These are phyloP conservation scores for Aporophyla nigra DNA, from an alignment of 2,888 invertebrate genomes.

Conservation along the genomic window DNA sequence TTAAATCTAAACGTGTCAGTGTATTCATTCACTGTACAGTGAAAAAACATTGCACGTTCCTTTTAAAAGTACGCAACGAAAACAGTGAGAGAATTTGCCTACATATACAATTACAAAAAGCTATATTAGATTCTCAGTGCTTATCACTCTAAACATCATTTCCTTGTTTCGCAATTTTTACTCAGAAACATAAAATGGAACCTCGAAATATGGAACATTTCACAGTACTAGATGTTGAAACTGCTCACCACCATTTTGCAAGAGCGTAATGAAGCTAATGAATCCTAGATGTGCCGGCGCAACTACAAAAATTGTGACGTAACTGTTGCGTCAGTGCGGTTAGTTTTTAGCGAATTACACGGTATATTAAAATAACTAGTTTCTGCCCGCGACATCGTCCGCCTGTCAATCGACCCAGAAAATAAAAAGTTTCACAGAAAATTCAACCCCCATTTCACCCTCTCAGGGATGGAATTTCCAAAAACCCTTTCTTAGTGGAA, in stretches of 20 bases:
- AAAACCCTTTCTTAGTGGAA: too few species aligned
- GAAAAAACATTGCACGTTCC: slow-evolving; percentile 24
- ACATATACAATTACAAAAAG: slow-evolving; percentile 57
- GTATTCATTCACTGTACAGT: background rate
- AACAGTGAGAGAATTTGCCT: slow-evolving; percentile 29
- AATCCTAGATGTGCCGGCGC: slow-evolving; percentile 72
- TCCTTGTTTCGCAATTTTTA: slow-evolving; percentile 64
- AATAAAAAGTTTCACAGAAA: too few species aligned
- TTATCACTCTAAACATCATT: slow-evolving; percentile 53
- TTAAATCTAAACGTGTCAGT: background rate
- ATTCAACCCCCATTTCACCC: too few species aligned
- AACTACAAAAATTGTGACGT: slow-evolving; percentile 80
- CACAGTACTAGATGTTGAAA: slow-evolving; percentile 75
- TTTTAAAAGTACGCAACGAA: slow-evolving; percentile 30
- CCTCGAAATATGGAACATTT: slow-evolving; percentile 69
- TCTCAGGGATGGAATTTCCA: too few species aligned
- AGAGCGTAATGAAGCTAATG: slow-evolving; percentile 82
- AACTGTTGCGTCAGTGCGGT: slow-evolving; percentile 72
- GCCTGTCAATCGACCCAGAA: too few species aligned
- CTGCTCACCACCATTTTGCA: slow-evolving; percentile 77
- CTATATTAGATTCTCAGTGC: slow-evolving; percentile 51
- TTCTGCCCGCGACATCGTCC: too few species aligned
- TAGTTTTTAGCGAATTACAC: slow-evolving; percentile 69
- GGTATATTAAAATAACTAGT: slow-evolving; percentile 50
- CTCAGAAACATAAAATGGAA: slow-evolving; percentile 56